Conservation (phyloP, 2,888 invertebrate species). For the Xestia ashworthii region DNA sequence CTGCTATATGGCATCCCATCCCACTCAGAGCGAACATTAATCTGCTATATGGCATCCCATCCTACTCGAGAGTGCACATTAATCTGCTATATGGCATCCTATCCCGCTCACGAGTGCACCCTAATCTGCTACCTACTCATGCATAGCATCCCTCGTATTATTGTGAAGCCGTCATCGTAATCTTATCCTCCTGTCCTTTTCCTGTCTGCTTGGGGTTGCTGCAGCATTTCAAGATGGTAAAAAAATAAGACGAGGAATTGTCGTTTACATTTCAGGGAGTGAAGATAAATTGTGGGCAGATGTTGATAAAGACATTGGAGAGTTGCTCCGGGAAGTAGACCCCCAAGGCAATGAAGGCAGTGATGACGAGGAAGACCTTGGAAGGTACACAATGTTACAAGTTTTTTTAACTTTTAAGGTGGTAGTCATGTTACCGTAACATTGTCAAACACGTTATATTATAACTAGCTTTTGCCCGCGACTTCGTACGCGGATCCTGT, state of each 20-base stretch:
- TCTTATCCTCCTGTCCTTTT: neutral
- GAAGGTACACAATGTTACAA: slow-evolving; percentile 81
- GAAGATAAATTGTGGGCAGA: slow-evolving; percentile 95
- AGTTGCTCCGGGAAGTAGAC: slow-evolving; percentile 93
- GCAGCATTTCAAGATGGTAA: neutral
- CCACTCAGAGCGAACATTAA: too few relatives aligned
- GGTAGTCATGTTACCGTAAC: too few relatives aligned
- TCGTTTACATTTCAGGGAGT: slow-evolving; percentile 77
- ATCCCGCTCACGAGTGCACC: neutral
- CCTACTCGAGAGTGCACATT: too few relatives aligned
- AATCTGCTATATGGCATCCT: neutral
- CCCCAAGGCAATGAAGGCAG: slow-evolving; percentile 93
- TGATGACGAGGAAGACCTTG: slow-evolving; percentile 92
- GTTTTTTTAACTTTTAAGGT: too few relatives aligned
- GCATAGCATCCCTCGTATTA: neutral
- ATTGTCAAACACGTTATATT: too few relatives aligned
- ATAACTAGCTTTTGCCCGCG: too few relatives aligned
- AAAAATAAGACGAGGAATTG: neutral
- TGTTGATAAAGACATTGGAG: slow-evolving; percentile 95
- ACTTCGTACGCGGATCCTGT: too few relatives aligned
- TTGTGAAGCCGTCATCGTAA: neutral
- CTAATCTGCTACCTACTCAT: neutral
- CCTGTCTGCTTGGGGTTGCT: neutral
- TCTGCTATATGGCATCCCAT: too few relatives aligned
- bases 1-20: too few relatives aligned